phyloP scores from a whole-genome alignment of 2,113 vertebrate species.

The Circaetus gallicus region DNA sequence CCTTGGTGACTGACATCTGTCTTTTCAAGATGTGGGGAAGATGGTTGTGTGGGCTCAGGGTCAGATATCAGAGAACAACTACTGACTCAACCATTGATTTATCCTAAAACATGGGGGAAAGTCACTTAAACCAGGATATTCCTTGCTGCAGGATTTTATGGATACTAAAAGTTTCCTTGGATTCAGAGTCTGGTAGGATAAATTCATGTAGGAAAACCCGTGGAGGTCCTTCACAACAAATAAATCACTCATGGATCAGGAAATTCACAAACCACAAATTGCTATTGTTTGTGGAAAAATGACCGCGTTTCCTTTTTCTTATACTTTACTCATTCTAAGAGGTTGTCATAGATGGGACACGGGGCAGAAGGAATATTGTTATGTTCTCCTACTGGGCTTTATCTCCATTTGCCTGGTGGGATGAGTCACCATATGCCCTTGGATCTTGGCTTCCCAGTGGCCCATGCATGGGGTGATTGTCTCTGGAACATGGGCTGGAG shows the following conservation, averaged over 20 bases:
- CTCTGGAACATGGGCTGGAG: neutral
- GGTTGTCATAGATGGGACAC: neutral
- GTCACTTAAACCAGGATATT: neutral
- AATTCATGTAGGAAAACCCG: neutral
- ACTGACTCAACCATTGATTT: neutral
- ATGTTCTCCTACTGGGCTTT: neutral
- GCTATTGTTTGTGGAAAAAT: neutral
- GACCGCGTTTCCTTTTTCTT: neutral
- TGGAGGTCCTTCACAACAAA: neutral
- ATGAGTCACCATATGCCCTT: neutral
- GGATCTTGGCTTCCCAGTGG: neutral
- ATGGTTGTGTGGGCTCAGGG: neutral
- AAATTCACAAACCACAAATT: neutral
- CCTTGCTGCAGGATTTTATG: neutral
- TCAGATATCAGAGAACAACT: neutral
- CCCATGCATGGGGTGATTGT: fast-evolving
- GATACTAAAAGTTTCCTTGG: neutral
- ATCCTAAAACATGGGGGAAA: neutral
- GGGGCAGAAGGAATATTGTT: neutral
- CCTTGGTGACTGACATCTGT: neutral
- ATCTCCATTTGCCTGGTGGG: neutral
- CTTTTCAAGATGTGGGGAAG: neutral
- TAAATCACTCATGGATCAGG: neutral
- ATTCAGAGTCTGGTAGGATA: neutral
- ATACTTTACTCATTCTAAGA: neutral